Evolutionary conservation across 2,113 vertebrate genomes (phyloP).

Genomic region (Zosterops lateralis): DNA sequence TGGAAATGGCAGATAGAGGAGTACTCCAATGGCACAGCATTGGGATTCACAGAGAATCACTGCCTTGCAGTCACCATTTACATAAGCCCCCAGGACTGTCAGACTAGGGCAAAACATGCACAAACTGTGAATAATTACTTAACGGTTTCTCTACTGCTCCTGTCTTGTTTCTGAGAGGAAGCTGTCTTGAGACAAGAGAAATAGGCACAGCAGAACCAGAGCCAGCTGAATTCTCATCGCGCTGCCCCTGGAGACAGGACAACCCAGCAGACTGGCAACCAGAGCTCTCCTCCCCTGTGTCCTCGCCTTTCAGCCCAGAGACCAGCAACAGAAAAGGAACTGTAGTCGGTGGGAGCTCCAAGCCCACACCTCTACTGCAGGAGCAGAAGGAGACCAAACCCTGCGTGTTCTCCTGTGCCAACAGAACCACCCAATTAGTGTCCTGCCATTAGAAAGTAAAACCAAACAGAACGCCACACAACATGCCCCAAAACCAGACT

Average conservation of each 20-base stretch:
- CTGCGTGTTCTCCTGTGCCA: not conserved
- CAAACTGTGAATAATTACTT: not conserved
- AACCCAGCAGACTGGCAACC: not conserved
- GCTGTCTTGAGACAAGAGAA: not conserved
- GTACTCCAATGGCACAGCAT: not conserved
- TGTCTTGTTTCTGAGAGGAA: not conserved
- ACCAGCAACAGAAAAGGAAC: not conserved
- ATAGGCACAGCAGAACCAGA: not conserved
- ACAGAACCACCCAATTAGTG: not conserved
- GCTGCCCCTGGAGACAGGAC: not conserved
- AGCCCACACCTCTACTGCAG: not conserved
- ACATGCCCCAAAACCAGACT: rapidly evolving
- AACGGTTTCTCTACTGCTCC: not conserved
- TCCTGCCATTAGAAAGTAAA: not conserved
- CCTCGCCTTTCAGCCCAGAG: not conserved
- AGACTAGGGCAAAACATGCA: not conserved
- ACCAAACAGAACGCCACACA: not conserved
- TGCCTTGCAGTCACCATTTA: not conserved
- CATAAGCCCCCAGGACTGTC: not conserved
- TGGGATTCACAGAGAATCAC: not conserved
- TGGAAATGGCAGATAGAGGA: not conserved
- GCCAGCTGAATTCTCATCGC: not conserved
- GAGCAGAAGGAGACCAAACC: not conserved
- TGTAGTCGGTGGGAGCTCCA: not conserved
- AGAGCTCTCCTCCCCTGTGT: not conserved